These are phyloP conservation scores for Eupleurogrammus muticus DNA, from an alignment of 2,797 vertebrate species.

Conservation along the genomic window DNA sequence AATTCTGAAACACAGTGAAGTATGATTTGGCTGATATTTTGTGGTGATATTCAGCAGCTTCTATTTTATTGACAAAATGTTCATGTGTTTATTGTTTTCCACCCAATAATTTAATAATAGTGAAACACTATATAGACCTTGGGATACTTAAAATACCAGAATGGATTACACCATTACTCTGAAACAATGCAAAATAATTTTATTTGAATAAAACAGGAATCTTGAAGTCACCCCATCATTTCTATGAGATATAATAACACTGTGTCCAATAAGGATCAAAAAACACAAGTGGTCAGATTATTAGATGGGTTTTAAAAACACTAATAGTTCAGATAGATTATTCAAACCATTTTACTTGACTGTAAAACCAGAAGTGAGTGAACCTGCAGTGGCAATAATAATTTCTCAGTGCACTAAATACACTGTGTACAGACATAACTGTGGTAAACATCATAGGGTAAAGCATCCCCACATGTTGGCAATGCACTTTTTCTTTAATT, in stretches of 20 bases:
- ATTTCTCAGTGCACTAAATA: too few relatives aligned
- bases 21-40: constrained; percentile 27
- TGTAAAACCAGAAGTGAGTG: too few relatives aligned
- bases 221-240: too few relatives aligned
- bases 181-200: not conserved
- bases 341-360: too few relatives aligned
- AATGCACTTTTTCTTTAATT: too few relatives aligned
- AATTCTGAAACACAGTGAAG: constrained; percentile 7
- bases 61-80: constrained; percentile 20
- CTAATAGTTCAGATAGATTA: too few relatives aligned
- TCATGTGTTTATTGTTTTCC: not conserved
- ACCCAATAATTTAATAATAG: not conserved
- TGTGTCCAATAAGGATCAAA: not conserved
- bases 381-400: too few relatives aligned
- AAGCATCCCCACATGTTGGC: too few relatives aligned
- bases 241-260: not conserved
- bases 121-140: not conserved
- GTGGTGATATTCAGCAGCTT: constrained; percentile 8
- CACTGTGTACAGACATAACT: too few relatives aligned
- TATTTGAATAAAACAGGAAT: not conserved
- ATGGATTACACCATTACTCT: not conserved
- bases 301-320: not conserved
- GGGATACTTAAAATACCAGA: not conserved
- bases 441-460: too few relatives aligned
- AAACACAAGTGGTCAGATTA: not conserved